Conservation (phyloP, 1,140 invertebrate species). For the Bombus superbus region DNA sequence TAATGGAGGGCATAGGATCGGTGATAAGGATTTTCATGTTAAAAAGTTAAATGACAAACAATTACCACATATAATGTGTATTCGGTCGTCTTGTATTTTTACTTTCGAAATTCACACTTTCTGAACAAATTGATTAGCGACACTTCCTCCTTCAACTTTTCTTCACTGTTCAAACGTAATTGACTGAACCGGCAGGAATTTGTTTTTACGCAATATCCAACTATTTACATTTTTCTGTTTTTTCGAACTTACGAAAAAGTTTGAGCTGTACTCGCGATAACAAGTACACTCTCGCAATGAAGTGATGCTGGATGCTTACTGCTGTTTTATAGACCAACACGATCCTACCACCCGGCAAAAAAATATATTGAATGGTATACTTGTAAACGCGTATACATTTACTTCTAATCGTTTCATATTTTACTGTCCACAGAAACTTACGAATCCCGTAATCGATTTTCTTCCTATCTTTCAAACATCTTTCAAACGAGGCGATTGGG, state of each 20-base stretch:
- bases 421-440: background rate
- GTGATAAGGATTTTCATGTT: constrained; percentile 18
- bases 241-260: background rate
- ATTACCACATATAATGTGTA: constrained; percentile 43
- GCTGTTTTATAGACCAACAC: constrained; percentile 70
- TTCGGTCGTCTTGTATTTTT: constrained; percentile 34
- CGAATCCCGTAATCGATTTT: background rate
- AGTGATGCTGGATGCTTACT: constrained; percentile 69
- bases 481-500: background rate
- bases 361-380: constrained; percentile 3
- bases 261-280: constrained; percentile 26
- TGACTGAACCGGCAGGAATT: background rate
- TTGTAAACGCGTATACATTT: background rate
- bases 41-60: constrained; percentile 16
- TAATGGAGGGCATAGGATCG: background rate
- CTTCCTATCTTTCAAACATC: background rate
- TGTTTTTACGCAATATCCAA: background rate
- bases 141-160: background rate
- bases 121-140: constrained; percentile 52
- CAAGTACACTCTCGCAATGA: constrained; percentile 61
- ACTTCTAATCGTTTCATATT: background rate
- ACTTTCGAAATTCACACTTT: constrained; percentile 75
- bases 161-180: background rate
- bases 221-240: background rate
- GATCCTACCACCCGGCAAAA: constrained; percentile 67